A percentile compares a stretch with the other conserved stretches of the same genome.
These are phyloP conservation scores for Cerceris ruficornis DNA, from an alignment of 2,888 invertebrate genomes.

Conservation along the genomic window DNA sequence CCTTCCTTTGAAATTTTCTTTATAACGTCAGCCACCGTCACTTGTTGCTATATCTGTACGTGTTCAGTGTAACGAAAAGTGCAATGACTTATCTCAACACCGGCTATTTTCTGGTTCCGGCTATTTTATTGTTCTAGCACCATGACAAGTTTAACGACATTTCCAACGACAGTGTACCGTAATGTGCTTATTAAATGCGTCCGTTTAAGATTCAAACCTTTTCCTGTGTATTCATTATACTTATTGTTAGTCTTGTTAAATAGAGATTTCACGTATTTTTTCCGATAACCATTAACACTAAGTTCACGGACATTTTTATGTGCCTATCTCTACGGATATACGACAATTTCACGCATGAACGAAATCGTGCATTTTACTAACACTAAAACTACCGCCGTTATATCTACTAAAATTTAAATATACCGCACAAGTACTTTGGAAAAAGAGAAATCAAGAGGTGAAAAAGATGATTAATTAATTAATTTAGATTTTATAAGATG, in stretches of 20 bases:
- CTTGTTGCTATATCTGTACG: background rate
- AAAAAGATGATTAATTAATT: too few species aligned
- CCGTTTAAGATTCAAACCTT: background rate
- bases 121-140: slow-evolving; percentile 53
- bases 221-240: background rate
- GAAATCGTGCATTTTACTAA: too few species aligned
- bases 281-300: too few species aligned
- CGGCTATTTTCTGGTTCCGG: slow-evolving; percentile 58
- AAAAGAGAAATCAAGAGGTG: too few species aligned
- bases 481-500: too few species aligned
- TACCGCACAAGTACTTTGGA: too few species aligned
- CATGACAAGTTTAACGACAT: slow-evolving; percentile 44
- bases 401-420: too few species aligned
- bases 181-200: slow-evolving; percentile 41
- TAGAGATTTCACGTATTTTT: too few species aligned
- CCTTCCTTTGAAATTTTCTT: slow-evolving; percentile 5
- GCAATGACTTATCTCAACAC: slow-evolving; percentile 46
- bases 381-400: too few species aligned
- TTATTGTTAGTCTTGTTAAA: background rate
- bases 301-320: too few species aligned
- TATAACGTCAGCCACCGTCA: background rate
- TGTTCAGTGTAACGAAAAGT: slow-evolving; percentile 10
- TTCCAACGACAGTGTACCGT: slow-evolving; percentile 32
- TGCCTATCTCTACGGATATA: too few species aligned
- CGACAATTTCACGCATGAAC: too few species aligned